phyloP scores from a whole-genome alignment of 2,888 invertebrate genomes.

The Drosophila eohydei region DNA sequence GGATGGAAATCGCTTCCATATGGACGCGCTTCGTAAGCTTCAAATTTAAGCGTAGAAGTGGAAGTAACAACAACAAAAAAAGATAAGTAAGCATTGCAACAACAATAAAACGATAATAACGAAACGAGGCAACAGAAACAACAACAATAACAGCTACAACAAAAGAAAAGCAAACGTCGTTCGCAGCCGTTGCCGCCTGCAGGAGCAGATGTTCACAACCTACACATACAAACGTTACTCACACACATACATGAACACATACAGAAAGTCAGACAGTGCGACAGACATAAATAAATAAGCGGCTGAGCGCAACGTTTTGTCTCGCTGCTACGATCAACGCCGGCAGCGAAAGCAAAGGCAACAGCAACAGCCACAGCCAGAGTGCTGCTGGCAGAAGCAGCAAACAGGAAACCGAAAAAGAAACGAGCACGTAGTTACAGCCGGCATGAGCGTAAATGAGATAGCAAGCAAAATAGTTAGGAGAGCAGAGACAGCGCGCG shows the following conservation, averaged over 20 bases:
- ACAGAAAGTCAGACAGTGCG: slow-evolving; percentile 34
- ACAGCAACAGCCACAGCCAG: slow-evolving; percentile 9
- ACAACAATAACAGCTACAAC: slow-evolving; percentile 52
- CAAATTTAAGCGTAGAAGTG: slow-evolving; percentile 30
- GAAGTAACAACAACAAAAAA: slow-evolving; percentile 20
- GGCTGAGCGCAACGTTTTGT: slow-evolving; percentile 68
- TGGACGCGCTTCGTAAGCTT: slow-evolving; percentile 52
- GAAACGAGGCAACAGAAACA: slow-evolving; percentile 64
- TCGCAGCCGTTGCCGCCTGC: slow-evolving; percentile 67
- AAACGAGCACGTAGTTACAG: slow-evolving; percentile 40
- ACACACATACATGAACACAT: slow-evolving; percentile 24
- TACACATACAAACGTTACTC: slow-evolving; percentile 57
- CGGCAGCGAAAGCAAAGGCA: slow-evolving; percentile 51
- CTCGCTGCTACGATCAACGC: slow-evolving; percentile 68
- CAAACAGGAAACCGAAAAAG: slow-evolving; percentile 77
- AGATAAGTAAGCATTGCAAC: slow-evolving; percentile 34
- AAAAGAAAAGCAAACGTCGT: slow-evolving; percentile 66
- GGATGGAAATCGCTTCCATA: slow-evolving; percentile 54
- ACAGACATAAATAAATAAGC: slow-evolving; percentile 81
- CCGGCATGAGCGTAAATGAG: slow-evolving; percentile 23
- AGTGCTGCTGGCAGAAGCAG: slow-evolving; percentile 45
- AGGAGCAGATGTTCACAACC: slow-evolving; percentile 84
- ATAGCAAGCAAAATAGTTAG: slow-evolving; percentile 42
- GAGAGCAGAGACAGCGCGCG: slow-evolving; percentile 33
- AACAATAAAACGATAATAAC: slow-evolving; percentile 78